A percentile compares a stretch with the other conserved stretches of the same genome.
These are phyloP conservation scores for Florisuga fusca DNA, from an alignment of 2,797 vertebrate species.

Conservation along the genomic window DNA sequence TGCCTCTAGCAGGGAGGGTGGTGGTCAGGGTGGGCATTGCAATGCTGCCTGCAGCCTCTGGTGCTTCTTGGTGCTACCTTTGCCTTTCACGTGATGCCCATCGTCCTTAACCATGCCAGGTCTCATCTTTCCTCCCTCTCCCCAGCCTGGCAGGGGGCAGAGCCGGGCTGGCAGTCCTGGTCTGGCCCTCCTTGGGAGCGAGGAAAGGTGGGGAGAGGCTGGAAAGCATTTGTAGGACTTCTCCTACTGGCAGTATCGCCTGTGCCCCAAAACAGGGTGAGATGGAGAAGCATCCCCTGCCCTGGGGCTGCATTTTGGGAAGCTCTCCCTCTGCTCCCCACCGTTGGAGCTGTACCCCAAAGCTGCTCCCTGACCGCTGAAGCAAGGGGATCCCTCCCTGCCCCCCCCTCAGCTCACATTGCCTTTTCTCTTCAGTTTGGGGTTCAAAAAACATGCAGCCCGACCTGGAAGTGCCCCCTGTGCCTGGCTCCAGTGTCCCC, in stretches of 20 bases:
- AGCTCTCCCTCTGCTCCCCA: neutral
- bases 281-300: neutral
- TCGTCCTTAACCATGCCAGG: slow-evolving; percentile 21
- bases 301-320: fast-evolving
- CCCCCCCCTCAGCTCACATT: neutral
- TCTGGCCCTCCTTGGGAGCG: neutral
- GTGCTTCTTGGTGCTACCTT: slow-evolving; percentile 58
- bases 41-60: neutral
- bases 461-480: neutral
- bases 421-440: slow-evolving; percentile 26
- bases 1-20: neutral
- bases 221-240: neutral
- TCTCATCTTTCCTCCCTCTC: neutral
- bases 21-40: neutral
- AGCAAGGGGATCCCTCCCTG: neutral
- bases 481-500: neutral
- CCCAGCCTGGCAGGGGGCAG: neutral
- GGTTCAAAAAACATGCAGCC: neutral
- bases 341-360: neutral
- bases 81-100: slow-evolving; percentile 32
- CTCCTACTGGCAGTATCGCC: neutral
- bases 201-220: neutral
- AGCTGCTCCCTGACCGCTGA: neutral
- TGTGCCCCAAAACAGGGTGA: neutral
- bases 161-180: neutral